Evolutionary conservation across 1,140 invertebrate species (phyloP), one percentile per base, ranked within the genome.

Genomic region (Drosophila repleta): DNA sequence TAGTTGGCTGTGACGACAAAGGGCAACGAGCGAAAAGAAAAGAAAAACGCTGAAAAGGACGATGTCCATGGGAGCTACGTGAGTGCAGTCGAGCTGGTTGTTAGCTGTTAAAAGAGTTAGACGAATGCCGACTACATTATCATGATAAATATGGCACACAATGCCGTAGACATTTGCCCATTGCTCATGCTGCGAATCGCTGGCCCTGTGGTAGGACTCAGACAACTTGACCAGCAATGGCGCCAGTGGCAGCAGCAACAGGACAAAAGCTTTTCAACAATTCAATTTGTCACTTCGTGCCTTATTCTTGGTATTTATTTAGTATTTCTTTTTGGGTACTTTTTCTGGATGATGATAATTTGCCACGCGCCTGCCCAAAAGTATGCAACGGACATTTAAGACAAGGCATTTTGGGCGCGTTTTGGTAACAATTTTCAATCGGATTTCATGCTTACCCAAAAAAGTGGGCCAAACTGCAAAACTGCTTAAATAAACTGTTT

Each of bases 121-220:
- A 26, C 58, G 61, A 62, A 53, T 65, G 62, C 69, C 70, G 83
- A 87, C 83, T 87, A 83, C 83, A 87, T 87, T 88, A 88, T 87
- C 75, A 51, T 76, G 75, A 83, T 88, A 83, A 87, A 69, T 72
- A 83, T 63, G 83, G 56, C 61, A 58, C 61, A 77, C 64, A 76
- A 84, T 80, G 64, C 63, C 37, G 55, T 52, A 70, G 57, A 74
- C 41, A 57, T 51, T 74, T 46, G 46, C 48, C 46, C 78, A 49
- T 78, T 61, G 39, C 49, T 63, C 75, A 67, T 60, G 52, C 61
- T 37, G 46, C 45, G 63, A 43, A 24, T 48, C 32, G 52, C 52
- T 39, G 57, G 39, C 52, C 62, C 67, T 58, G 58, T 60, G 60
- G 48, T 53, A 15, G 57, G 61, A 62, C 65, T 70, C 74, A 49